Evolutionary conservation across 2,888 invertebrate genomes (phyloP).

Genomic region (Tipula confusa): DNA sequence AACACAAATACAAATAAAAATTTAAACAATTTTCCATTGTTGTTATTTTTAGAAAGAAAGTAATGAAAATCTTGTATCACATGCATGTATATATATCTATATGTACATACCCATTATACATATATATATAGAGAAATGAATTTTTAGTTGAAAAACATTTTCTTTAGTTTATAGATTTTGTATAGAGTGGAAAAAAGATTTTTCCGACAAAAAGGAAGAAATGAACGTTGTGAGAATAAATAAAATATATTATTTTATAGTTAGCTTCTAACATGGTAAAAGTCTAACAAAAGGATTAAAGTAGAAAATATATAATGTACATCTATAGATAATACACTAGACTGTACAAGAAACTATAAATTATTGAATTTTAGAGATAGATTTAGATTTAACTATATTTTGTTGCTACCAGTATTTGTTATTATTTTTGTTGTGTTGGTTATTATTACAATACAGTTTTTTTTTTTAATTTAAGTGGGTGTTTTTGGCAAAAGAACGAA

Average conservation of each 20-base stretch:
- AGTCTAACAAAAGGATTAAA: constrained; percentile 25
- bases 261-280: constrained; percentile 12
- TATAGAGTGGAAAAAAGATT: not conserved
- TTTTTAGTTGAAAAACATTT: not conserved
- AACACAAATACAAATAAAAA: not conserved
- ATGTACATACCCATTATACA: not conserved
- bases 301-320: not conserved
- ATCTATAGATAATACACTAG: constrained; percentile 15
- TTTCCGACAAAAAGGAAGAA: not conserved
- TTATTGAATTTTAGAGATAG: constrained; percentile 25
- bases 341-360: constrained; percentile 20
- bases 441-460: no score
- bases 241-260: constrained; percentile 6
- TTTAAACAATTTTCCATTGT: constrained; percentile 7
- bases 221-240: constrained; percentile 20
- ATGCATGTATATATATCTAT: not conserved
- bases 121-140: not conserved
- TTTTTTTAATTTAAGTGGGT: constrained; percentile 12
- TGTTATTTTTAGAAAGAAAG: not conserved
- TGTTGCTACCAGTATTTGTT: not conserved
- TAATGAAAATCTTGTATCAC: constrained; percentile 20
- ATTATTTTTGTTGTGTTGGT: not conserved
- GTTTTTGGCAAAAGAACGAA: not conserved
- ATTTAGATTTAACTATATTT: constrained; percentile 20
- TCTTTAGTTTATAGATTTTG: not conserved